A percentile compares a stretch with the other conserved stretches of the same genome.
Conservation (phyloP, 2,888 invertebrate species). For the Liodrosophila aerea region DNA sequence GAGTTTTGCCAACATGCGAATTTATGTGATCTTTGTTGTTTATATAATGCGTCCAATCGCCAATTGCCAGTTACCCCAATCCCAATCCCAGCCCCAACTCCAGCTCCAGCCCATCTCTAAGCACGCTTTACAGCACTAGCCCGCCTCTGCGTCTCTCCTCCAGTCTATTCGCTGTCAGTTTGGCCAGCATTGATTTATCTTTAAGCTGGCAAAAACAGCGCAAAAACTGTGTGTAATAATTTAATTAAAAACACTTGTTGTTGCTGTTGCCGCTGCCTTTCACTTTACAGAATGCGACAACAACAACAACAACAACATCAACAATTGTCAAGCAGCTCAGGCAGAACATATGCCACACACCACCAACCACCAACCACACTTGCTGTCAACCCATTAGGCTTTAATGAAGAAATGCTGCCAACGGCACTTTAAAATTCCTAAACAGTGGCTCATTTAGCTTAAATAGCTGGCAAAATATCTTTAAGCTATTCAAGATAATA, state of each 20-base stretch:
- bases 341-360: slow-evolving; percentile 38
- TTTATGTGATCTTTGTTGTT: slow-evolving; percentile 59
- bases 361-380: no score
- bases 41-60: slow-evolving; percentile 58
- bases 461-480: no score
- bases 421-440: no score
- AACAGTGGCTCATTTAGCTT: no score
- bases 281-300: slow-evolving; percentile 52
- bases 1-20: slow-evolving; percentile 51
- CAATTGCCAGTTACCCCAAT: neutral
- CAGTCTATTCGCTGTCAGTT: slow-evolving; percentile 16
- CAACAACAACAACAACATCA: no score
- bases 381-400: neutral
- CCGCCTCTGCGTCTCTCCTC: neutral
- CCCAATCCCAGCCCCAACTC: no score
- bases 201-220: slow-evolving; percentile 19
- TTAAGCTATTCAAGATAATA: no score
- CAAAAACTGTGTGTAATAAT: slow-evolving; percentile 56
- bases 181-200: slow-evolving; percentile 67
- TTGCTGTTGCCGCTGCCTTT: slow-evolving; percentile 46
- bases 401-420: neutral
- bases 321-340: slow-evolving; percentile 34
- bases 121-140: no score
- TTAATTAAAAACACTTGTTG: slow-evolving; percentile 53
- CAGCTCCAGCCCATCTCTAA: neutral